Conservation (phyloP, 2,888 invertebrate genomes). For the Xylocampa areola region DNA sequence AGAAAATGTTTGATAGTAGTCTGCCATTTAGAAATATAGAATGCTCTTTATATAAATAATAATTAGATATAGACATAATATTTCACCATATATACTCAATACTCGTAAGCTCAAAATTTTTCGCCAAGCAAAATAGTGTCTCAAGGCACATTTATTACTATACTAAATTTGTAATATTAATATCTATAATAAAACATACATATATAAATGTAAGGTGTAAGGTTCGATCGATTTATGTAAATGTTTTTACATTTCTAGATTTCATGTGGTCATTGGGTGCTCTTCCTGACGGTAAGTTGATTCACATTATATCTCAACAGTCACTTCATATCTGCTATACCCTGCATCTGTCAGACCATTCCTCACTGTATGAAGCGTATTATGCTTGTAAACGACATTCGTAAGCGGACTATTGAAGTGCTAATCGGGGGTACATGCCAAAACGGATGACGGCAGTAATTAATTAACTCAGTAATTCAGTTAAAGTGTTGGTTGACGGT, state of each 20-base stretch:
- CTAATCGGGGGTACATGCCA: constrained; percentile 71
- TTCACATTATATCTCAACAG: constrained; percentile 78
- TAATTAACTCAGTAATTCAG: constrained; percentile 74
- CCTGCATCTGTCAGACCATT: constrained; percentile 76
- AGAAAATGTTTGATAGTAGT: constrained; percentile 79
- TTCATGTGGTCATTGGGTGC: constrained; percentile 99
- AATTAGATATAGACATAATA: constrained; percentile 71
- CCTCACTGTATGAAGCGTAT: constrained; percentile 56
- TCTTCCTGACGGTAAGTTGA: constrained; percentile 98
- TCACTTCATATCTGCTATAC: constrained; percentile 73
- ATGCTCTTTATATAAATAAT: constrained; percentile 75
- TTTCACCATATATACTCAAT: constrained; percentile 71
- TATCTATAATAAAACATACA: constrained; percentile 68
- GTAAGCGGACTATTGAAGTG: constrained; percentile 62
- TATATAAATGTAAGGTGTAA: constrained; percentile 83
- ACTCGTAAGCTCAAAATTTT: constrained; percentile 73
- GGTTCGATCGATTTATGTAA: constrained; percentile 89
- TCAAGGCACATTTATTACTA: constrained; percentile 79
- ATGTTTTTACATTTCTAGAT: constrained; percentile 94
- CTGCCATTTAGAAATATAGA: constrained; percentile 74
- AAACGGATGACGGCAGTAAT: constrained; percentile 72
- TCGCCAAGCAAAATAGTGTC: constrained; percentile 90
- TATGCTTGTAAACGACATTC: constrained; percentile 45
- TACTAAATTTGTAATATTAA: constrained; percentile 66
- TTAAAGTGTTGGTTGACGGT: constrained; percentile 72